Conservation (phyloP, 1,140 invertebrate species). For the Anastrepha obliqua region DNA sequence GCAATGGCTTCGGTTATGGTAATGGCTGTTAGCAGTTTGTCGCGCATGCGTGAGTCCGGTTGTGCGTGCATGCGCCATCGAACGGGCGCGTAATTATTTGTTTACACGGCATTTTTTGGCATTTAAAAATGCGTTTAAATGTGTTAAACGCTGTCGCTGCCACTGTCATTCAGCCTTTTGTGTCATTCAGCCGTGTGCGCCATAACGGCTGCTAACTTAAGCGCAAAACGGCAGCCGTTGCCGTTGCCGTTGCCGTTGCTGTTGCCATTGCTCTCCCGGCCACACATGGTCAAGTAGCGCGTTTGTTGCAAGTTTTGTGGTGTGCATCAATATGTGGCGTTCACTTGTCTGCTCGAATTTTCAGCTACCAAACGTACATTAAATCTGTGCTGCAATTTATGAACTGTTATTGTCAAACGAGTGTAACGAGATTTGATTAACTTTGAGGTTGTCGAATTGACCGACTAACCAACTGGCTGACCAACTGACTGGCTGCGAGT, state of each 20-base stretch:
- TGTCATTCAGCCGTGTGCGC: not conserved
- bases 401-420: constrained; percentile 15
- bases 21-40: not conserved
- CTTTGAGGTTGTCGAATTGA: not conserved
- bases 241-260: not conserved
- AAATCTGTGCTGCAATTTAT: not conserved
- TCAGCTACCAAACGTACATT: not conserved
- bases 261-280: not conserved
- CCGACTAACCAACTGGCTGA: not conserved
- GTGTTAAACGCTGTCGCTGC: constrained; percentile 23
- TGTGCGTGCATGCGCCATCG: constrained; percentile 19
- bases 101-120: constrained; percentile 48
- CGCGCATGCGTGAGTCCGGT: not conserved
- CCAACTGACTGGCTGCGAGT: not conserved
- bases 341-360: constrained; percentile 31
- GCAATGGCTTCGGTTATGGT: not conserved
- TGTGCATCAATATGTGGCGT: constrained; percentile 36
- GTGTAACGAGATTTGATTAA: not conserved
- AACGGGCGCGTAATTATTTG: constrained; percentile 47
- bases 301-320: constrained; percentile 12
- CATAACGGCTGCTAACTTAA: not conserved
- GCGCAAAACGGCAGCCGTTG: not conserved
- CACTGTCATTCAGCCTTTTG: not conserved
- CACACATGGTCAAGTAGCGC: not conserved
- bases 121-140: constrained; percentile 52